Percentiles rank a stretch among this genome's conserved stretches.
Conservation (phyloP, 2,113 vertebrate genomes). For the Rutilus rutilus region DNA sequence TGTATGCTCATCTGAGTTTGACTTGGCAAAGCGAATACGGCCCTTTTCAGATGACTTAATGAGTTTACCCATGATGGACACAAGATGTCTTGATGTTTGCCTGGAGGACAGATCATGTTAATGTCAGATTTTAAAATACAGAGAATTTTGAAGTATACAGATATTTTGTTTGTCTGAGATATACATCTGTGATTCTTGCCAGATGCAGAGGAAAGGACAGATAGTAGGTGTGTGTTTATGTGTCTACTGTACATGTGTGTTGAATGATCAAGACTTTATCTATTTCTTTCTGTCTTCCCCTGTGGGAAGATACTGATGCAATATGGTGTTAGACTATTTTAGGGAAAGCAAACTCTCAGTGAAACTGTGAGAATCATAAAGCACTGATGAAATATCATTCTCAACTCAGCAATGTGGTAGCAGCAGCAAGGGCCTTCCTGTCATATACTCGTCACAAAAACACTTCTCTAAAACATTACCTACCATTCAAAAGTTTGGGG, state of each 20-base stretch:
- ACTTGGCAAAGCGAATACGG: background rate
- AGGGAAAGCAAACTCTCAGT: background rate
- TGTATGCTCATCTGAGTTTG: background rate
- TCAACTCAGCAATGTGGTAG: slow-evolving; percentile 15
- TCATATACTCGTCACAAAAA: background rate
- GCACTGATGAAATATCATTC: slow-evolving; percentile 39
- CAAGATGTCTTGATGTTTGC: slow-evolving; percentile 34
- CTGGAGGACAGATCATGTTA: slow-evolving; percentile 9
- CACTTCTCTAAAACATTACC: no score
- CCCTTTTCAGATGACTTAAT: background rate
- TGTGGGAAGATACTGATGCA: slow-evolving; percentile 28
- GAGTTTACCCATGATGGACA: background rate
- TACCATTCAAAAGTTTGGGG: background rate
- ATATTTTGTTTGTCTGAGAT: background rate
- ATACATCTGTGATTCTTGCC: background rate
- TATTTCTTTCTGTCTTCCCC: slow-evolving; percentile 3
- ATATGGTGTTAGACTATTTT: slow-evolving; percentile 33
- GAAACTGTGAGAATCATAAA: slow-evolving; percentile 24
- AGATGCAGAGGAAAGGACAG: background rate
- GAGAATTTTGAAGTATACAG: no score
- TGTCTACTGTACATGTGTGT: background rate
- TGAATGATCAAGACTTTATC: slow-evolving; percentile 8
- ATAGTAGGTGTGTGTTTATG: background rate
- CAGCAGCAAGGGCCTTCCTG: background rate
- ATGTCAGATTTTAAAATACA: background rate